Percentiles rank a stretch among this genome's conserved stretches.
Conservation (phyloP, 2,888 invertebrate species). For the Acleris laterana region DNA sequence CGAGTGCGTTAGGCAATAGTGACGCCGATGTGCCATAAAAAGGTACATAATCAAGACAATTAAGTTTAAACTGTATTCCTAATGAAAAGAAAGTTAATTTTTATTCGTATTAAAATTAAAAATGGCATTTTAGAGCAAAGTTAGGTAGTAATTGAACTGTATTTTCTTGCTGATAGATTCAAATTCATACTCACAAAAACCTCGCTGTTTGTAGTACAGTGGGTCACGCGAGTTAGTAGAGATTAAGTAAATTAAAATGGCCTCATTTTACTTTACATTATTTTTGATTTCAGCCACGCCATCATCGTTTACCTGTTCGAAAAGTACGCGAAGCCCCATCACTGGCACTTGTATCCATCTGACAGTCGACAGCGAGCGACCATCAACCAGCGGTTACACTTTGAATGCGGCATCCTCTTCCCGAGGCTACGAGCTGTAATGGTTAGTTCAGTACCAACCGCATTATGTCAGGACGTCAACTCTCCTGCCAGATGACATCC, state of each 20-base stretch:
- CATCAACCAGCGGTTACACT: slow-evolving; percentile 67
- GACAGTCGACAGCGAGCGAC: slow-evolving; percentile 63
- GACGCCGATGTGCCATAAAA: background rate
- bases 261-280: background rate
- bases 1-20: too few relatives aligned
- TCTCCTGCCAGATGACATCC: too few relatives aligned
- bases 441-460: slow-evolving; percentile 48
- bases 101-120: too few relatives aligned
- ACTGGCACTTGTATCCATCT: slow-evolving; percentile 60
- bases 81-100: too few relatives aligned
- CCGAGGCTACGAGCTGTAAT: slow-evolving; percentile 68
- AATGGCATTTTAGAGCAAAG: too few relatives aligned
- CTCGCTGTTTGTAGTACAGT: too few relatives aligned
- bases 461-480: too few relatives aligned
- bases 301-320: slow-evolving; percentile 71
- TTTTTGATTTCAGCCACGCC: slow-evolving; percentile 64
- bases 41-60: background rate
- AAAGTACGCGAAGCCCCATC: slow-evolving; percentile 63
- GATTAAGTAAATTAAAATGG: background rate
- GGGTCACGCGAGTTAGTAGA: background rate
- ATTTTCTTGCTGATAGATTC: too few relatives aligned
- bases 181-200: too few relatives aligned
- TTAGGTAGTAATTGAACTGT: too few relatives aligned
- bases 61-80: too few relatives aligned
- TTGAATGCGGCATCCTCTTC: slow-evolving; percentile 72